Conservation (phyloP, 2,113 vertebrate species). For the Sterna hirundo region DNA sequence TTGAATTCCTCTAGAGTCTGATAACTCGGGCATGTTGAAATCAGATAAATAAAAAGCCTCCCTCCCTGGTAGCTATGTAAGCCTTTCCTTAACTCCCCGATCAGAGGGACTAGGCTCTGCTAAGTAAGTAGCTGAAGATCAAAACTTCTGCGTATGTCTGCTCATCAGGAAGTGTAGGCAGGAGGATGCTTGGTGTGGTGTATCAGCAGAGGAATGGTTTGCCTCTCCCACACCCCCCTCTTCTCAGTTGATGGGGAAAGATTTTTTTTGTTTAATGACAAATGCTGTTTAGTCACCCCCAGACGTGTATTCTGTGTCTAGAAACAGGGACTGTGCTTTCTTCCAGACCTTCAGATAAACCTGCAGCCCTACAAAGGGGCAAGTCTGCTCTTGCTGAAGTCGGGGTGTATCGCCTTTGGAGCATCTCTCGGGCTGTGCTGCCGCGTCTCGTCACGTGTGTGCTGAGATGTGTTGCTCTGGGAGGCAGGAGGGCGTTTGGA, state of each 20-base stretch:
- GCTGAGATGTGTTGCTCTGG: rapidly evolving
- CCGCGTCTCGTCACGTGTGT: neutral
- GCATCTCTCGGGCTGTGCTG: rapidly evolving
- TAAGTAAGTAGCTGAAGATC: slow-evolving; percentile 30
- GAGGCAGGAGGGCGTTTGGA: neutral
- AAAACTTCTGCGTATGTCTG: slow-evolving; percentile 10
- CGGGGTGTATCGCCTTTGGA: rapidly evolving
- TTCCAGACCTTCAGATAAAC: neutral
- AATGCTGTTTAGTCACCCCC: neutral
- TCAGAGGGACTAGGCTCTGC: slow-evolving; percentile 37
- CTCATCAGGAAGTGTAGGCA: neutral
- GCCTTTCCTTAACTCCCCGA: slow-evolving; percentile 47
- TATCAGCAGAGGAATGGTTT: neutral
- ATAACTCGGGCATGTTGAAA: slow-evolving; percentile 54
- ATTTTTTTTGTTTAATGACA: neutral
- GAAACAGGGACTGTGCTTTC: neutral
- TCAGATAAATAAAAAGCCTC: slow-evolving; percentile 60
- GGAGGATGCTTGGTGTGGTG: neutral
- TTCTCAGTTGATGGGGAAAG: neutral
- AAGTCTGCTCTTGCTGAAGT: neutral
- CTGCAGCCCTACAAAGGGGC: neutral
- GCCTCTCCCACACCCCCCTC: neutral
- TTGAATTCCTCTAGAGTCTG: slow-evolving; percentile 60
- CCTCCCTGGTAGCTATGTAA: slow-evolving; percentile 41
- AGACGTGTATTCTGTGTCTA: neutral